phyloP scores from a whole-genome alignment of 2,113 vertebrate species.

The Guaruba guarouba region DNA sequence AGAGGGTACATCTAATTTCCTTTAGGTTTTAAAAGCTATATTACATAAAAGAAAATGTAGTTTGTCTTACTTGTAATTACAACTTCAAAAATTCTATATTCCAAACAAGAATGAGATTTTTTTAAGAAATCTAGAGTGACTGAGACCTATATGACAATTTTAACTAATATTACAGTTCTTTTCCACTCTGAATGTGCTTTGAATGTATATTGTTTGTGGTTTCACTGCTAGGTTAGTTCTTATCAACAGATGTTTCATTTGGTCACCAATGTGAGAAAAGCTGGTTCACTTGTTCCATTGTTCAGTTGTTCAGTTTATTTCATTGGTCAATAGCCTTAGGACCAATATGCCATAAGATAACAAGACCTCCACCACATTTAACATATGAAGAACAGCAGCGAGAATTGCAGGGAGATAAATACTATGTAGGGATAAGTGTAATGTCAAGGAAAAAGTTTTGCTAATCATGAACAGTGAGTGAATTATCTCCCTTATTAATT shows the following conservation, averaged over 20 bases:
- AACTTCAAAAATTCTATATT: neutral
- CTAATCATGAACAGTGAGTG: neutral
- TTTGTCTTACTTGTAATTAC: neutral
- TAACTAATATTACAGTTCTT: neutral
- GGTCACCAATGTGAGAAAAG: neutral
- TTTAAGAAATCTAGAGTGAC: neutral
- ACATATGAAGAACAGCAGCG: neutral
- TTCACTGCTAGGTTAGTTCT: neutral
- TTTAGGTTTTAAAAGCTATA: neutral
- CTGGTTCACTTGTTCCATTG: neutral
- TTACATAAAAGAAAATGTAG: neutral
- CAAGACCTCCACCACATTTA: neutral
- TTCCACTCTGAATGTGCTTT: neutral
- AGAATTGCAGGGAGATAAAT: neutral
- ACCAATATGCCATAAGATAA: neutral
- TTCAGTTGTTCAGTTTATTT: neutral
- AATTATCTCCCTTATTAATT: constrained; percentile 9
- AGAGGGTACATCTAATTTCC: neutral
- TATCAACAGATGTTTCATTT: neutral
- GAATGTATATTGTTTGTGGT: neutral
- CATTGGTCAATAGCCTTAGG: neutral
- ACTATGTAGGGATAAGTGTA: neutral
- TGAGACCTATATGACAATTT: neutral
- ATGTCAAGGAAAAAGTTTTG: neutral
- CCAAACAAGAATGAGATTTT: neutral